Conservation (phyloP, 2,113 vertebrate genomes). For the Channa maculata region DNA sequence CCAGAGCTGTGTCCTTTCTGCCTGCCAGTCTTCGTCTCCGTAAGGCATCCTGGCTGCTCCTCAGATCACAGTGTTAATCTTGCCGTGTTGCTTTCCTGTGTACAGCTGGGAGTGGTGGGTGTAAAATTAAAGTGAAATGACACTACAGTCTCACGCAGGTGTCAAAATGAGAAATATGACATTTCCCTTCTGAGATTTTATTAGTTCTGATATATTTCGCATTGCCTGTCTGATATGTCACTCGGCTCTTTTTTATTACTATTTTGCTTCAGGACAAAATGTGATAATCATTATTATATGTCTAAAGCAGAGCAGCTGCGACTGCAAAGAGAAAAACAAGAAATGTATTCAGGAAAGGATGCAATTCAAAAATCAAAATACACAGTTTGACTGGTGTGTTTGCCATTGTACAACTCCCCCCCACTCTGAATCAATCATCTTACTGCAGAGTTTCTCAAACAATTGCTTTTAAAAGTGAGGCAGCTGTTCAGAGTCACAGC, state of each 20-base stretch:
- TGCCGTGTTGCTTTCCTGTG: constrained; percentile 34
- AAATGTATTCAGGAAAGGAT: constrained; percentile 43
- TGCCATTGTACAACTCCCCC: constrained; percentile 39
- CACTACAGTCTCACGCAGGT: constrained; percentile 69
- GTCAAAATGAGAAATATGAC: constrained; percentile 79
- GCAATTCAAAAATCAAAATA: constrained; percentile 55
- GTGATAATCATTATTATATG: constrained; percentile 68
- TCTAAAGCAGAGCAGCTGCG: constrained; percentile 68
- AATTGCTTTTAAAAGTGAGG: constrained; percentile 54
- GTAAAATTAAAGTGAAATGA: constrained; percentile 72
- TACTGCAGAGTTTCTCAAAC: constrained; percentile 58
- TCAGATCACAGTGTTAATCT: constrained; percentile 53
- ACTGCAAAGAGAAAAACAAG: constrained; percentile 35
- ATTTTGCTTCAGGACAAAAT: constrained; percentile 70
- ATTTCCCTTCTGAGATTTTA: constrained; percentile 75
- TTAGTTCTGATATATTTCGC: constrained; percentile 70
- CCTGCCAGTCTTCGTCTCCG: constrained; percentile 20
- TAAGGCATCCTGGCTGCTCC: constrained; percentile 46
- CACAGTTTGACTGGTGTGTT: constrained; percentile 63
- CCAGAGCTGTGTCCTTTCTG: constrained; percentile 28
- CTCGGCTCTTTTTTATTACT: constrained; percentile 49
- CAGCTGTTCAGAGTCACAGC: constrained; percentile 48
- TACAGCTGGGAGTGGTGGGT: constrained; percentile 72
- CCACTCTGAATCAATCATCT: constrained; percentile 59
- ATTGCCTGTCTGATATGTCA: constrained; percentile 58